A percentile compares a stretch with the other conserved stretches of the same genome.
These are phyloP conservation scores for Colinus virginianus DNA, from an alignment of 2,113 vertebrate species.

Conservation along the genomic window DNA sequence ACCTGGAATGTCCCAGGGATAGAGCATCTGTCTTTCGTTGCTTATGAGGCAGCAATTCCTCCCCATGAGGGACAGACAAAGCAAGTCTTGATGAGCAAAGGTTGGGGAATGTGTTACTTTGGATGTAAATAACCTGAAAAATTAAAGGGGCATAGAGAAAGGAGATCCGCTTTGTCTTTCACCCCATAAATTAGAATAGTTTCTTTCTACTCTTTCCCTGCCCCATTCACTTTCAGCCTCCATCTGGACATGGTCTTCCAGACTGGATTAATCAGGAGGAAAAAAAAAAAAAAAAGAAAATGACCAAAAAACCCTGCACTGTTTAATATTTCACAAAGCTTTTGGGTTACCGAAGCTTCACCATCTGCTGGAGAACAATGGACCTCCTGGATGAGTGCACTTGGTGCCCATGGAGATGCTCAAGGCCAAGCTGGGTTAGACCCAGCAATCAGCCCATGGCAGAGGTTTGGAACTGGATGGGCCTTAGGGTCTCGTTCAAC, in stretches of 20 bases:
- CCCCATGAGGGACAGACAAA: background rate
- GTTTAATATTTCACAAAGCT: background rate
- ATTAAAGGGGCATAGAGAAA: background rate
- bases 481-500: background rate
- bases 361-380: background rate
- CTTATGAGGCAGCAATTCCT: background rate
- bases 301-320: too few relatives aligned
- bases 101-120: fast-evolving
- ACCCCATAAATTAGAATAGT: background rate
- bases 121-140: background rate
- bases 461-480: background rate
- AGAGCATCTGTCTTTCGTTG: background rate
- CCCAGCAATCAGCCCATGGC: too few relatives aligned
- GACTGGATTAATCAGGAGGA: background rate
- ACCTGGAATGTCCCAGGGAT: too few relatives aligned
- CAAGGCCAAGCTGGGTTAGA: too few relatives aligned
- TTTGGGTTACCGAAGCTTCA: fast-evolving
- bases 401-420: background rate
- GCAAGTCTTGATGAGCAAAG: background rate
- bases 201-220: background rate
- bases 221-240: background rate
- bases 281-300: background rate
- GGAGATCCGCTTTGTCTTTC: background rate
- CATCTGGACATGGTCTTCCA: background rate
- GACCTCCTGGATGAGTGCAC: background rate